Conservation (phyloP, 2,888 invertebrate genomes). For the Yponomeuta sedellus region DNA sequence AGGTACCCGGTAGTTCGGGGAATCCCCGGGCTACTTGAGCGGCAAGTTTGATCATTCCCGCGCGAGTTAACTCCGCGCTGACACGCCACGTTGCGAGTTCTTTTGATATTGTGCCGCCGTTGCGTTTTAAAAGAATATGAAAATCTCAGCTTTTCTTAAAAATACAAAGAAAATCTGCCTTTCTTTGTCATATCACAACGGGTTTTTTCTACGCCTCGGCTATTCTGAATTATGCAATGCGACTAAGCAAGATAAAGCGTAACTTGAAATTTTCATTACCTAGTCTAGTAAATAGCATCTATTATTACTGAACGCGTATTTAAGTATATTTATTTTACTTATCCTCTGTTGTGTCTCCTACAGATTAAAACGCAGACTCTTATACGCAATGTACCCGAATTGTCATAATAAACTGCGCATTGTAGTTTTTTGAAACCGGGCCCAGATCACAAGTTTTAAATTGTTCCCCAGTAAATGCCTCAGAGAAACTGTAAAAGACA, state of each 20-base stretch:
- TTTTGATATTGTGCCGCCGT: neutral
- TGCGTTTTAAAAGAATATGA: neutral
- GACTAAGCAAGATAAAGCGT: no score
- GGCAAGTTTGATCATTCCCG: neutral
- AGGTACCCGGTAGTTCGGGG: neutral
- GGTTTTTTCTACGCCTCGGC: neutral
- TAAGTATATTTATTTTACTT: no score
- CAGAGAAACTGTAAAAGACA: neutral
- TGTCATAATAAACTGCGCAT: no score
- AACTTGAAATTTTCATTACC: no score
- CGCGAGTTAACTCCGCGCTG: neutral
- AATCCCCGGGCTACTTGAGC: neutral
- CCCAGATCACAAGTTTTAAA: no score
- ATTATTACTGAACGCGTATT: no score
- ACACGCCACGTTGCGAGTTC: neutral
- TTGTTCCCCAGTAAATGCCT: neutral
- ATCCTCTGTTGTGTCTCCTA: no score
- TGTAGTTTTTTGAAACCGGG: no score
- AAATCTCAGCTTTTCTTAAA: neutral
- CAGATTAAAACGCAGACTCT: no score
- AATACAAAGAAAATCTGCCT: neutral
- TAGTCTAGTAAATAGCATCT: no score
- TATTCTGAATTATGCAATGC: no score
- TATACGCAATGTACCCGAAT: no score
- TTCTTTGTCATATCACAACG: neutral